Base-by-base conservation (phyloP, 1,140 invertebrate genomes). In the Drosophila rhopaloa region DNA sequence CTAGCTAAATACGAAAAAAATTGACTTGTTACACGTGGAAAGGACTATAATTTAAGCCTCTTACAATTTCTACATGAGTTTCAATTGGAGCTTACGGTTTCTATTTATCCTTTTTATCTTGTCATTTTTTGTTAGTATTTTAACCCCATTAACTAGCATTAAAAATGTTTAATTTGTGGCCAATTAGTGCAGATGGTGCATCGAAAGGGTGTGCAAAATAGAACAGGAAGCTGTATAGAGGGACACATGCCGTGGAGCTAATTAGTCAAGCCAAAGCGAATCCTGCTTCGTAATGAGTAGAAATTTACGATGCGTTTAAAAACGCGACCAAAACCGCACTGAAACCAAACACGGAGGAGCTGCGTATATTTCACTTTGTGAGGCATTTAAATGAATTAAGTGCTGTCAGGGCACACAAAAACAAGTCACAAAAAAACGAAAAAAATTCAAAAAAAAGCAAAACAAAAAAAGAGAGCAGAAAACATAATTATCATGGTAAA, bases 351-450 rank as follows among this genome's bases (percentile, higher is more conserved):
- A 46, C 24, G 41, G 4, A 44, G 56, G 37, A 73, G 46, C 38
- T 41, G 67, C 37, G 48, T 61, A 53, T 61, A 58, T 76, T 67
- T 72, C 48, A 60, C 71, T 84, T 84, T 84, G 76, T 55, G 58
- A 46, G 46, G 44, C 55, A 54, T 72, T 84, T 71, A 83, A 79
- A 72, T 76, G 76, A 84, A 84, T 83, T 79, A 84, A 82, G 63
- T 60, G 73, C 50, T 53, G 61, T 57, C 57, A 76, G 44, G 51
- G 43, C 24, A 16, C 44, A 50, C 37, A 57, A 68, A 29, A 71
- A 9, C 8, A 41, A 41, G 32, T 54, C 32, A 54, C 5, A 35
- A 24, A 35, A 13, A 14, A 19, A 47, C 9, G 13, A 27, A 66
- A 61, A 61, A 19, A 38, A 29, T 19, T 14, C 4, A 40, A 19